Evolutionary conservation across 2,888 invertebrate species (phyloP).

Genomic region (Hemistola chrysoprasaria): DNA sequence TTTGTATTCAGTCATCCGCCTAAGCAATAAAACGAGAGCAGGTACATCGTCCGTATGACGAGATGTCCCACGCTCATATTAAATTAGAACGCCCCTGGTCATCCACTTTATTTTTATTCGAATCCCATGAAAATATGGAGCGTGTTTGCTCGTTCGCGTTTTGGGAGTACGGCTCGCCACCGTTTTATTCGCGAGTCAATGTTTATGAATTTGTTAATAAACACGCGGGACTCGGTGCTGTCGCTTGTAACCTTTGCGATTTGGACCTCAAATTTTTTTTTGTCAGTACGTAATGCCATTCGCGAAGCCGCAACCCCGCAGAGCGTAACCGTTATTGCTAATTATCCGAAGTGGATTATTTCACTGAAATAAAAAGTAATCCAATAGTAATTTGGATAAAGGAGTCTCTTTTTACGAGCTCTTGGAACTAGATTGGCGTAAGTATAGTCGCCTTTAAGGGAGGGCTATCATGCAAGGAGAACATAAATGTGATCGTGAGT

Average conservation of each 20-base stretch:
- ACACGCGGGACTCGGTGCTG: slow-evolving; percentile 51
- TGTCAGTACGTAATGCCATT: slow-evolving; percentile 48
- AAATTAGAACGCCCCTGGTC: slow-evolving; percentile 75
- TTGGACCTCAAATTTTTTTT: slow-evolving; percentile 44
- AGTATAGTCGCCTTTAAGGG: slow-evolving; percentile 56
- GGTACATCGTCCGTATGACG: slow-evolving; percentile 69
- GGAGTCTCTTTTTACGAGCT: slow-evolving; percentile 61
- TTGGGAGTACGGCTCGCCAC: slow-evolving; percentile 55
- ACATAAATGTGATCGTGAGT: slow-evolving; percentile 59
- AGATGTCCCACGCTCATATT: slow-evolving; percentile 72
- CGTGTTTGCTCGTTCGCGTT: slow-evolving; percentile 68
- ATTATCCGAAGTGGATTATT: slow-evolving; percentile 64
- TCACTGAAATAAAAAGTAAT: slow-evolving; percentile 63
- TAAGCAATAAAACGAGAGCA: slow-evolving; percentile 73
- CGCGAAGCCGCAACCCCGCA: slow-evolving; percentile 25
- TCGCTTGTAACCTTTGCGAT: slow-evolving; percentile 60
- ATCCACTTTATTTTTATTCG: slow-evolving; percentile 79
- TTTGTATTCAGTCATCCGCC: slow-evolving; percentile 65
- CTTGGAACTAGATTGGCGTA: slow-evolving; percentile 56
- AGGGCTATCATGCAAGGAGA: slow-evolving; percentile 63
- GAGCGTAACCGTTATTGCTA: slow-evolving; percentile 54
- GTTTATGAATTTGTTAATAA: slow-evolving; percentile 80
- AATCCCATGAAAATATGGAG: slow-evolving; percentile 78
- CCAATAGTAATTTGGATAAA: slow-evolving; percentile 67
- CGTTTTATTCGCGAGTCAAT: slow-evolving; percentile 73